Percentiles rank a stretch among this genome's conserved stretches.
These are phyloP conservation scores for Ptychobarbus kaznakovi DNA, from an alignment of 2,797 vertebrate species.

Conservation along the genomic window DNA sequence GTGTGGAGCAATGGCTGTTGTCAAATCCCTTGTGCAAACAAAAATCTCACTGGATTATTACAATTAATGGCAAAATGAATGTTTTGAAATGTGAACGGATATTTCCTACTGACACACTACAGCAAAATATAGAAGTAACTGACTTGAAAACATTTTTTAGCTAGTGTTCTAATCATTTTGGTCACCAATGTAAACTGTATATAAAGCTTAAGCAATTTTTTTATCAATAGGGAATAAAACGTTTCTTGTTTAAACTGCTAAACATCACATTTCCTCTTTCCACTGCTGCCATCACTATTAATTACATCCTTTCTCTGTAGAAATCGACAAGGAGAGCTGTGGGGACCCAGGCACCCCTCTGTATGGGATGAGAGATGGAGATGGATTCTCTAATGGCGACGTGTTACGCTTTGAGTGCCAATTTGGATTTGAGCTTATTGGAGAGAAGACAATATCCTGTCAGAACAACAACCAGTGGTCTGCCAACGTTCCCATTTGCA, in stretches of 20 bases:
- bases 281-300: not conserved
- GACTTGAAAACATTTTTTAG: not conserved
- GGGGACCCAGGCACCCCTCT: slow-evolving; percentile 96
- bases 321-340: slow-evolving; percentile 99
- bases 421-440: slow-evolving; percentile 98
- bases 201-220: not conserved
- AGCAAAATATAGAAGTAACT: not conserved
- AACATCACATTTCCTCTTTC: no score
- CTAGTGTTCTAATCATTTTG: not conserved
- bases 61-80: not conserved
- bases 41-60: not conserved
- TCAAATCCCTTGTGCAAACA: not conserved
- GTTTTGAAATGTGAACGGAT: not conserved
- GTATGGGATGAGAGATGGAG: slow-evolving; percentile 94
- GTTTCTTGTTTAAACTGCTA: not conserved
- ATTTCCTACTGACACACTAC: not conserved
- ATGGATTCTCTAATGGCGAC: slow-evolving; percentile 95
- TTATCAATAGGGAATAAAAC: not conserved
- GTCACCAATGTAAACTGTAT: not conserved
- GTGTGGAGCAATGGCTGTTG: not conserved
- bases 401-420: slow-evolving; percentile 97
- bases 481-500: slow-evolving; percentile 98
- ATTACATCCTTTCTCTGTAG: slow-evolving; percentile 71
- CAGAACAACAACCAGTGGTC: slow-evolving; percentile 99
- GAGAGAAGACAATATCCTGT: slow-evolving; percentile 96